Evolutionary conservation across 1,140 invertebrate species (phyloP).

Genomic region (Eurytemora carolleeae): DNA sequence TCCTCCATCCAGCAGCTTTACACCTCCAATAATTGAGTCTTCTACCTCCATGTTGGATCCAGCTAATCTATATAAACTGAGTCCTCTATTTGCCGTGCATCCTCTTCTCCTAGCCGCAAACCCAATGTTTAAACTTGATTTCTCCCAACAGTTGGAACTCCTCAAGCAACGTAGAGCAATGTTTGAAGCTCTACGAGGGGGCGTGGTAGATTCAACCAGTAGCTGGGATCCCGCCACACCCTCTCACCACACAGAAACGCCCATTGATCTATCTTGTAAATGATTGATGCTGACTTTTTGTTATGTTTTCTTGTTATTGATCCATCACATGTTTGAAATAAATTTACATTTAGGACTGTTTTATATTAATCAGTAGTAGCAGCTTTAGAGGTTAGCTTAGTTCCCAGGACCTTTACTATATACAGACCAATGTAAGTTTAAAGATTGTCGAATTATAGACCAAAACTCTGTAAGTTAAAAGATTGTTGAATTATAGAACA

Average conservation of each 20-base stretch:
- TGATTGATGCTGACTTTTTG: not conserved
- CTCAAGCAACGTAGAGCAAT: not conserved
- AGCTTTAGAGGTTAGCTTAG: no score
- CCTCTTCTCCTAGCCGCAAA: not conserved
- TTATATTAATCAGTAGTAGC: no score
- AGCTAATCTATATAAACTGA: not conserved
- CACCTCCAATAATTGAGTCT: not conserved
- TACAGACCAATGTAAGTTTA: no score
- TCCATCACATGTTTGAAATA: no score
- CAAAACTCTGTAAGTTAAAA: no score
- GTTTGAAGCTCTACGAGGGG: not conserved
- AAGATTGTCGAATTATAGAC: no score
- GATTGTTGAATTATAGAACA: no score
- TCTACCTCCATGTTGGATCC: not conserved
- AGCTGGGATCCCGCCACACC: no score
- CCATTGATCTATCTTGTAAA: not conserved
- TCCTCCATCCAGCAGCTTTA: not conserved
- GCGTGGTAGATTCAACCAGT: not conserved
- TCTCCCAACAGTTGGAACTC: not conserved
- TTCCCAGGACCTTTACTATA: no score
- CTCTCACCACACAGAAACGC: not conserved
- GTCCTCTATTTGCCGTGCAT: not conserved
- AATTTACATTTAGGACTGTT: no score
- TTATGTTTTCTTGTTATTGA: no score
- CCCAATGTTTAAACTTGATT: not conserved